Base-by-base conservation (phyloP, 2,797 vertebrate species). In the Cynopterus sphinx region DNA sequence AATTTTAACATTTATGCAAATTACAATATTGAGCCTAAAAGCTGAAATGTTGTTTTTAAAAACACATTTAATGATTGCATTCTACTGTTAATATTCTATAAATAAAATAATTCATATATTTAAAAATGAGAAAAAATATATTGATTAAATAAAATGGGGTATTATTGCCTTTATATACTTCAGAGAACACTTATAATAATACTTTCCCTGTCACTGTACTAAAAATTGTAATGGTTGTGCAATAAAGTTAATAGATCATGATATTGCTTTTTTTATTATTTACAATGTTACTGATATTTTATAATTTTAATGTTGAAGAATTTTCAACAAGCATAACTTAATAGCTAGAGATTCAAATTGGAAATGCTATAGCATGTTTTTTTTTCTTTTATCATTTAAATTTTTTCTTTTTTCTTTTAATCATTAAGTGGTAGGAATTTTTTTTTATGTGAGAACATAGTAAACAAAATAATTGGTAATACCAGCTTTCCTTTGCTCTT, bases 241-340 rank as follows among this genome's bases (percentile, higher is more conserved):
- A 92, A 8, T 96, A 90, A 97, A 94, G 16, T 96, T 96, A 97
- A 96, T 82, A 87, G 85, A 88, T 88, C 85, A 94, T 86, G 49
- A 85, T 94, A 90, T 82, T 94, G 19, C 57, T 65, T 33, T 88
- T 96, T 91, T 95, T 84, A 87, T 87, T 84, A 92, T 95, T 95
- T 90, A 75, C 22, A 85, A 55, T 71, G 94, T 92, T 73, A 78
- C 5, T 90, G 41, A 43, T 90, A 53, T 85, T 97, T 93, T 87
- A 67, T 4, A 26, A 55, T 83, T 81, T 77, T 81, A 61, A 75
- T 90, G 31, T 85, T 85, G 74, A 81, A 89, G 7, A 90, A 74
- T 89, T 95, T 4, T 15, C 39, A 61, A 26, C 0, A 55, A 92
- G 28, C 7, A 12, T 55, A 87, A 90, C 2, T 78, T 87, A 96